Evolutionary conservation across 2,888 invertebrate genomes (phyloP).

Genomic region (Cantharis lateralis): DNA sequence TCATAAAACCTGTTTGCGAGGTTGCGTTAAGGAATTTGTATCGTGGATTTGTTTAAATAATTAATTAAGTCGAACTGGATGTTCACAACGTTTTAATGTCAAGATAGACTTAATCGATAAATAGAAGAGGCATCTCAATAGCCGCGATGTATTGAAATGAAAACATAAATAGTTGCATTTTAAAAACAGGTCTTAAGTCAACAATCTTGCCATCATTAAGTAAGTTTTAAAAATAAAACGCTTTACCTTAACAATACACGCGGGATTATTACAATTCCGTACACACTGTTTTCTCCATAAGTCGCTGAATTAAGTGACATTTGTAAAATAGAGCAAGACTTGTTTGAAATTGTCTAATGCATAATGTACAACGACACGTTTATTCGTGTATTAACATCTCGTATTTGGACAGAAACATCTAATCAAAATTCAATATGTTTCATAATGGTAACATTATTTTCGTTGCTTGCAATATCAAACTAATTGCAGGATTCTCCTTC

Average conservation of each 20-base stretch:
- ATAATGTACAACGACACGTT: conserved; percentile 25
- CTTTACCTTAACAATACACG: conserved; percentile 11
- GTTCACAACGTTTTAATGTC: conserved; percentile 2
- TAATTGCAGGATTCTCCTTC: neutral
- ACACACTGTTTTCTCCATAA: conserved; percentile 17
- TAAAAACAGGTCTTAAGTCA: neutral
- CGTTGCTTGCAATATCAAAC: neutral
- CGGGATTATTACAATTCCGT: conserved; percentile 17
- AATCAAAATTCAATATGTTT: neutral
- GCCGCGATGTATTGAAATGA: neutral
- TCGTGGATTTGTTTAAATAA: conserved; percentile 5
- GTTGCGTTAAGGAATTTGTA: conserved; percentile 1
- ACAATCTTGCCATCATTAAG: neutral
- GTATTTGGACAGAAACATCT: conserved; percentile 20
- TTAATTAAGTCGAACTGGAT: conserved; percentile 7
- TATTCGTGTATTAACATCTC: conserved; percentile 22
- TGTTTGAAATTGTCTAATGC: conserved; percentile 27
- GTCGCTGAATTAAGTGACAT: conserved; percentile 18
- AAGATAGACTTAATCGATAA: neutral
- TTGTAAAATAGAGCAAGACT: conserved; percentile 27
- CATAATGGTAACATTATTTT: neutral
- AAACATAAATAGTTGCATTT: neutral
- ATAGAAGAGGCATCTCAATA: neutral
- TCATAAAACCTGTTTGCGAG: conserved; percentile 5
- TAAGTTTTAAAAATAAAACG: conserved; percentile 16